These are phyloP conservation scores for Potamarius usumacintae DNA, from an alignment of 2,113 vertebrate genomes.

Conservation along the genomic window DNA sequence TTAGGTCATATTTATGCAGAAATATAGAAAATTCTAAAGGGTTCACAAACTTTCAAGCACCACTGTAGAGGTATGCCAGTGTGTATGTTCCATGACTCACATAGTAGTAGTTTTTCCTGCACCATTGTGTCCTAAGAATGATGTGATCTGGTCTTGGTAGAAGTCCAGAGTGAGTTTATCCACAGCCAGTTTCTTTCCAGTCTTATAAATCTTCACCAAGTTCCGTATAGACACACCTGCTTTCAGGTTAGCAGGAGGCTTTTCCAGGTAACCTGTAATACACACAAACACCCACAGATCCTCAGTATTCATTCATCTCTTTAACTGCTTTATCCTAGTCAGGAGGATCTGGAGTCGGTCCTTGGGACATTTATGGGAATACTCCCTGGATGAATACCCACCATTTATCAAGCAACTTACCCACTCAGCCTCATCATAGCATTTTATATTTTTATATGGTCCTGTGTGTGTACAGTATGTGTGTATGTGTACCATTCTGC, in stretches of 20 bases:
- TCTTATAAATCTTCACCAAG: constrained; percentile 93
- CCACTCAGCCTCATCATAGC: neutral
- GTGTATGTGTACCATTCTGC: constrained; percentile 59
- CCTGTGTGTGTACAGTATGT: constrained; percentile 2
- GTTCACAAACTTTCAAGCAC: no score
- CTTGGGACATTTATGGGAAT: neutral
- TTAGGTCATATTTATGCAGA: no score
- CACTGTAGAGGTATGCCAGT: neutral
- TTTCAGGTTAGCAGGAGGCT: constrained; percentile 77
- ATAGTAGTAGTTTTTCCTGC: constrained; percentile 98
- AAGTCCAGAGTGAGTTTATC: constrained; percentile 92
- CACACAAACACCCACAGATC: neutral
- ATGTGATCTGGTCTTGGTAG: constrained; percentile 95
- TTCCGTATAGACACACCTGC: constrained; percentile 90
- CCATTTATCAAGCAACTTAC: neutral
- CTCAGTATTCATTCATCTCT: neutral
- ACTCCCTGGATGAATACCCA: neutral
- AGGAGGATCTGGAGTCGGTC: neutral
- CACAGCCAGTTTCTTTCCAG: constrained; percentile 90
- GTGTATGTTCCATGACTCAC: constrained; percentile 71
- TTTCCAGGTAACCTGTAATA: constrained; percentile 83
- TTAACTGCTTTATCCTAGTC: neutral
- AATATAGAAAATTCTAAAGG: no score
- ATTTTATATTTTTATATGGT: neutral
- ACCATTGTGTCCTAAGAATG: constrained; percentile 97